Conservation (phyloP, 2,888 invertebrate species). For the Epirrhoe tristata region DNA sequence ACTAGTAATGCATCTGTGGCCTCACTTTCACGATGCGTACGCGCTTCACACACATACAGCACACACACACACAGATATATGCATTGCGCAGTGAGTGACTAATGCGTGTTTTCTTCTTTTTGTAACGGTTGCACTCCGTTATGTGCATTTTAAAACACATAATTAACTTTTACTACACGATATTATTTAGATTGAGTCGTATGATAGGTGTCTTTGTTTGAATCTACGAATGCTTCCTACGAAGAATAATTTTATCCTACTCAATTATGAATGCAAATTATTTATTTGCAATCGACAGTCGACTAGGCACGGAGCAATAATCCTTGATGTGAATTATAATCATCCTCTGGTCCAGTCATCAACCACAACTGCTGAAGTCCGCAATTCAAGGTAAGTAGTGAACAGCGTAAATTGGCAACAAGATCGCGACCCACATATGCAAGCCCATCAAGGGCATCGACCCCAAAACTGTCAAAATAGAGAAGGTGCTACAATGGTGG, state of each 20-base stretch:
- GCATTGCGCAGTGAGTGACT: slow-evolving; percentile 32
- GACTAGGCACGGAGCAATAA: background rate
- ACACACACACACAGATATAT: slow-evolving; percentile 32
- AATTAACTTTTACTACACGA: background rate
- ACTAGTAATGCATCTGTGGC: slow-evolving; percentile 29
- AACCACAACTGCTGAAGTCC: background rate
- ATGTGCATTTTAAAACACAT: background rate
- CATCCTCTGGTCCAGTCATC: background rate
- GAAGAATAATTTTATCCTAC: too few relatives aligned
- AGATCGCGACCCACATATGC: slow-evolving; percentile 21
- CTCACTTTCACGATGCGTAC: slow-evolving; percentile 62
- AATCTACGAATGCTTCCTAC: too few relatives aligned
- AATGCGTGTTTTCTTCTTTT: slow-evolving; percentile 34
- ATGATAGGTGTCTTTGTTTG: background rate
- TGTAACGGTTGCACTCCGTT: slow-evolving; percentile 45
- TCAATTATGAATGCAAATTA: too few relatives aligned
- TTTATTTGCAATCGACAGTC: too few relatives aligned
- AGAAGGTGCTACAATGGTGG: slow-evolving; percentile 51
- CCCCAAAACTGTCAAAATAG: slow-evolving; percentile 66
- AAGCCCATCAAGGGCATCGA: slow-evolving; percentile 57
- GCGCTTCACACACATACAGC: slow-evolving; percentile 42
- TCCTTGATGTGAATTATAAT: background rate
- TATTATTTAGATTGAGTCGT: too few relatives aligned
- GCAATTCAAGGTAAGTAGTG: background rate
- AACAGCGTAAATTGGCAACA: slow-evolving; percentile 17